Percentiles rank a stretch among this genome's conserved stretches.
Evolutionary conservation across 2,888 invertebrate genomes (phyloP).

Genomic region (Caenorhabditis virilis): DNA sequence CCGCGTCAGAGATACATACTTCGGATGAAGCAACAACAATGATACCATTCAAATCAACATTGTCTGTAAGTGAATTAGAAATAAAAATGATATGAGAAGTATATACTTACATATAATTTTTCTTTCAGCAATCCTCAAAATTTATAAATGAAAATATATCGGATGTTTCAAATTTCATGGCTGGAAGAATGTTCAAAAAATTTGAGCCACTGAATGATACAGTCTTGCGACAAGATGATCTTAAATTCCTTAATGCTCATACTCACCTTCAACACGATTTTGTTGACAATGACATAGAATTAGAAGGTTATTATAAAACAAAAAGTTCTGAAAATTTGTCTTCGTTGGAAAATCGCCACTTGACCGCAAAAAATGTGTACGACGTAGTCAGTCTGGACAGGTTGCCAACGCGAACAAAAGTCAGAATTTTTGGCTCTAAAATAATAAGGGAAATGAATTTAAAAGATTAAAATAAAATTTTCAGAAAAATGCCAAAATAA

Average conservation of each 20-base stretch:
- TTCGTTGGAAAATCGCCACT: too few relatives aligned
- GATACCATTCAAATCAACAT: too few relatives aligned
- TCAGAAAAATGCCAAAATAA: conserved; percentile 38
- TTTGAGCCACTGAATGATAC: conserved; percentile 33
- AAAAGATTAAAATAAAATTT: too few relatives aligned
- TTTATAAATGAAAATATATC: conserved; percentile 17
- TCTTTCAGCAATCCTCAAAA: conserved; percentile 26
- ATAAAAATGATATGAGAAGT: too few relatives aligned
- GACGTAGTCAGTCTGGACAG: too few relatives aligned
- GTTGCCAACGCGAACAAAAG: too few relatives aligned
- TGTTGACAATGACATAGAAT: conserved; percentile 42
- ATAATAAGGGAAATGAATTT: neutral
- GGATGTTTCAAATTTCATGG: conserved; percentile 16
- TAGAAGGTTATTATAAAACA: conserved; percentile 14
- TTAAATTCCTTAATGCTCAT: conserved; percentile 43
- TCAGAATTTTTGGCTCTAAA: too few relatives aligned
- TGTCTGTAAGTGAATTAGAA: too few relatives aligned
- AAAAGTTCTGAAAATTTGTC: too few relatives aligned
- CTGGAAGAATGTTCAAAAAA: conserved; percentile 40
- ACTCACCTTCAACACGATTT: conserved; percentile 45
- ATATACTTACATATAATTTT: too few relatives aligned
- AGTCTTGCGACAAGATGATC: conserved; percentile 26
- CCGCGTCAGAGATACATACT: neutral
- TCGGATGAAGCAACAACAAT: neutral
- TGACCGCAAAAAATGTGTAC: too few relatives aligned